Evolutionary conservation across 2,113 vertebrate genomes (phyloP), one percentile per base, ranked within the genome.

Genomic region (Promerops cafer): DNA sequence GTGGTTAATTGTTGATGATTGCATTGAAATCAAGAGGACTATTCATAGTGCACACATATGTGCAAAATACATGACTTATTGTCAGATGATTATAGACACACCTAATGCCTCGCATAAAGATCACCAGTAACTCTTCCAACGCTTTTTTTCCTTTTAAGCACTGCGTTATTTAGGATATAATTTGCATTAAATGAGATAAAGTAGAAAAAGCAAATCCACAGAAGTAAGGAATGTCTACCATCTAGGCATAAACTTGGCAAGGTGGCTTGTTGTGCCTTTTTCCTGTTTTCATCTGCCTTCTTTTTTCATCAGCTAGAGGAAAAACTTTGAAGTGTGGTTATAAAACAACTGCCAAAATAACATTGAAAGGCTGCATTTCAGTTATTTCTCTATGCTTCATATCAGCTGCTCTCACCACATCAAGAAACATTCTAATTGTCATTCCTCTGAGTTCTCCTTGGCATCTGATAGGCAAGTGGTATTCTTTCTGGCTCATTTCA

Each of bases 401-500:
- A 83, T 61, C 83, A 87, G 45, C 86, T 42, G 45, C 50, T 27
- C 49, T 90, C 72, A 75, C 52, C 89, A 89, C 66, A 87, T 54
- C 57, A 53, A 61, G 83, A 83, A 91, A 88, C 30, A 28, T 14
- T 69, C 37, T 81, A 92, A 82, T 94, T 97, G 72, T 85, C 89
- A 75, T 95, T 94, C 86, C 92, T 94, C 35, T 79, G 85, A 92
- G 57, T 61, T 94, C 60, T 81, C 77, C 79, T 95, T 95, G 85
- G 79, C 93, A 92, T 84, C 83, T 65, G 68, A 79, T 16, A 84
- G 83, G 60, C 83, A 75, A 95, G 72, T 45, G 57, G 61, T 94
- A 53, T 87, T 94, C 76, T 95, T 96, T 93, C 88, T 95, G 92
- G 88, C 86, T 95, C 76, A 72, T 94, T 87, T 28, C 84, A 87